Conservation (phyloP, 2,113 vertebrate species). For the Stomatorhinus ivindoensis region DNA sequence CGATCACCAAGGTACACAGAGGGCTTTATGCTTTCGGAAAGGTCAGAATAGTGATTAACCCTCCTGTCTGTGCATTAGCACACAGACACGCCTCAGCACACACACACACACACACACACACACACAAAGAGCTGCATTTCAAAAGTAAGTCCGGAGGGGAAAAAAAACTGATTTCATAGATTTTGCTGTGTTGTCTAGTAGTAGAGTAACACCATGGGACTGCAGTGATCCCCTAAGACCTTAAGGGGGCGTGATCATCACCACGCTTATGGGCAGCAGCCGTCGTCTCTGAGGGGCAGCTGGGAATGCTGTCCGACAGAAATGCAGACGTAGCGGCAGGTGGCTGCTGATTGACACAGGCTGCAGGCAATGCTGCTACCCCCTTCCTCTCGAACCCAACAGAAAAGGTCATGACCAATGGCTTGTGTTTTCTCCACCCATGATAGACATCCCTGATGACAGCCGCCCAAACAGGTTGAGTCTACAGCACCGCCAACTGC, state of each 20-base stretch:
- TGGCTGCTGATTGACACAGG: not conserved
- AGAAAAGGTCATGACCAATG: not conserved
- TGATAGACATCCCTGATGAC: not conserved
- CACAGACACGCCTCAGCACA: not conserved
- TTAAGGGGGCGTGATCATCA: not conserved
- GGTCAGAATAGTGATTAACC: constrained; percentile 68
- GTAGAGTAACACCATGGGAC: not conserved
- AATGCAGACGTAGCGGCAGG: not conserved
- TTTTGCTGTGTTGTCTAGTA: not conserved
- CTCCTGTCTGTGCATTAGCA: constrained; percentile 50
- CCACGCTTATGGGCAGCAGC: not conserved
- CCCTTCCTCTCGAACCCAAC: not conserved
- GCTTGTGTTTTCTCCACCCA: not conserved
- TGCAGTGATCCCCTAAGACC: not conserved
- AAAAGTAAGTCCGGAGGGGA: not conserved
- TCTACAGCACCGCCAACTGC: not conserved
- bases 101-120: not conserved
- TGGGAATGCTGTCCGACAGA: not conserved
- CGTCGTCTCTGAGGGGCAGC: not conserved
- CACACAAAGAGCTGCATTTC: constrained; percentile 7
- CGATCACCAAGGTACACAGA: constrained; percentile 35
- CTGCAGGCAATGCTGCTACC: not conserved
- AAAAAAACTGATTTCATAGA: not conserved
- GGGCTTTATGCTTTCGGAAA: constrained; percentile 51
- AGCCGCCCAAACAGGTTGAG: not conserved